A percentile compares a stretch with the other conserved stretches of the same genome.
Conservation (phyloP, 2,888 invertebrate species). For the Philereme vetulata region DNA sequence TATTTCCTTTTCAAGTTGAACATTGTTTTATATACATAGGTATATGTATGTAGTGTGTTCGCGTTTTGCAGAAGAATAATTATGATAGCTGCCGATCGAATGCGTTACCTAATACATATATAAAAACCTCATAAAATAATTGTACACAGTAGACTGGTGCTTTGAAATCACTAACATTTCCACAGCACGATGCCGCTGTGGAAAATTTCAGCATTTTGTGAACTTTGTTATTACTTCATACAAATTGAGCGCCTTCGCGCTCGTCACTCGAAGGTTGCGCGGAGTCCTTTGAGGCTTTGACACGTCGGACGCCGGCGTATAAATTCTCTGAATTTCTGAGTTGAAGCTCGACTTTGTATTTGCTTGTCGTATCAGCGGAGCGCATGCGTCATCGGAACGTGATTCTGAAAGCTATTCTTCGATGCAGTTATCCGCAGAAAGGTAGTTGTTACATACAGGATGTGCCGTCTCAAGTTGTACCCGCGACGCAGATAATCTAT, state of each 20-base stretch:
- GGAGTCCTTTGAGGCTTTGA: slow-evolving; percentile 20
- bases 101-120: too few species aligned
- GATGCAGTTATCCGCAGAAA: slow-evolving; percentile 16
- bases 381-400: slow-evolving; percentile 29
- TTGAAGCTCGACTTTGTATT: slow-evolving; percentile 13
- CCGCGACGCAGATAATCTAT: slow-evolving; percentile 25
- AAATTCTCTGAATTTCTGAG: slow-evolving; percentile 25
- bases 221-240: slow-evolving; percentile 8
- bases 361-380: slow-evolving; percentile 26
- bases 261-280: slow-evolving; percentile 12
- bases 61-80: too few species aligned
- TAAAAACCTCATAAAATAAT: too few species aligned
- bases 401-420: slow-evolving; percentile 23
- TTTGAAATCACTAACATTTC: slow-evolving; percentile 1
- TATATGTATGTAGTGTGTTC: too few species aligned
- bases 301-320: background rate
- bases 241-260: background rate
- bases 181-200: slow-evolving; percentile 1
- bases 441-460: slow-evolving; percentile 10
- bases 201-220: slow-evolving; percentile 11
- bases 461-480: slow-evolving; percentile 17
- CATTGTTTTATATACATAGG: too few species aligned
- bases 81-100: too few species aligned
- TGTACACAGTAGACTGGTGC: background rate
- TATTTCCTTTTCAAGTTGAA: slow-evolving; percentile 12